A percentile compares a stretch with the other conserved stretches of the same genome.
These are phyloP conservation scores for Lithobates pipiens DNA, from an alignment of 2,797 vertebrate genomes.

Conservation along the genomic window DNA sequence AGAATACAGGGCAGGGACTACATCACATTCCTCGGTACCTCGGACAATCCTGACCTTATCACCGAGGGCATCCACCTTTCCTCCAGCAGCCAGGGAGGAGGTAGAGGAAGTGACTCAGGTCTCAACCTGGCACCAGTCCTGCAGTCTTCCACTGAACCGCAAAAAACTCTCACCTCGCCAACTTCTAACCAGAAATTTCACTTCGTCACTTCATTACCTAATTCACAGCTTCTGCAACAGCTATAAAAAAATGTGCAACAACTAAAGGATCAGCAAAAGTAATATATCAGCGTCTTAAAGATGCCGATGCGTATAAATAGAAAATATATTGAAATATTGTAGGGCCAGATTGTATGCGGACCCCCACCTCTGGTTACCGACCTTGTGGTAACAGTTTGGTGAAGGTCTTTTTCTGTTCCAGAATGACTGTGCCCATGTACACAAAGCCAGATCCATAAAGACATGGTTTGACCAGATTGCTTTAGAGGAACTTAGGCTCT, in stretches of 20 bases:
- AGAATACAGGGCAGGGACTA: neutral
- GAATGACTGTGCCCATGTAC: no score
- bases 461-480: no score
- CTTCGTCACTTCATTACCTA: neutral
- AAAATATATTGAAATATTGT: no score
- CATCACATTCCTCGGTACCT: constrained; percentile 2
- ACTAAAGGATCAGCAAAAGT: no score
- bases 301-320: no score
- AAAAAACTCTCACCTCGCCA: neutral
- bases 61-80: constrained; percentile 10
- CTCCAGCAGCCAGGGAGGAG: constrained; percentile 22
- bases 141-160: neutral
- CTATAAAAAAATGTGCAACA: neutral
- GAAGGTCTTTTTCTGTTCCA: no score
- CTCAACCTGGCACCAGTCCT: constrained; percentile 8
- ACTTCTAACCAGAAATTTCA: neutral
- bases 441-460: no score
- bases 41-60: neutral
- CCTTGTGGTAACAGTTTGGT: no score
- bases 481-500: no score
- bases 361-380: no score
- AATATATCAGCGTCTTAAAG: no score
- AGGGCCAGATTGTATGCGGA: no score
- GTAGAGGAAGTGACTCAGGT: constrained; percentile 48
- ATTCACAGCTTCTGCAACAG: neutral